Evolutionary conservation across 2,113 vertebrate species (phyloP).

Genomic region (Perca schrenkii): DNA sequence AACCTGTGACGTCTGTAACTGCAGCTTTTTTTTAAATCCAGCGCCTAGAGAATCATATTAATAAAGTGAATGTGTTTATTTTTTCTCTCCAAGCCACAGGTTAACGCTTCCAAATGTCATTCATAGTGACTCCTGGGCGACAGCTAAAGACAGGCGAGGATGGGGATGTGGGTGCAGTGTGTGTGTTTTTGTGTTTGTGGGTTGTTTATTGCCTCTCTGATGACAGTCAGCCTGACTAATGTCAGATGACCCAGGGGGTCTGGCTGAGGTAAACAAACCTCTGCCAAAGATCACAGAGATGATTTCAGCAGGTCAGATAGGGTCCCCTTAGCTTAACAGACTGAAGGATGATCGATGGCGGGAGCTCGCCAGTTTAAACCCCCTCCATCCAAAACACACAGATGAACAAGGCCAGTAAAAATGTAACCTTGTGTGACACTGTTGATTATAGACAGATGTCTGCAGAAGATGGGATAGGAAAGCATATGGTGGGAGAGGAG

Average conservation of each 20-base stretch:
- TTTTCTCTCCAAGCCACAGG: not conserved
- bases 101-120: conserved; percentile 30
- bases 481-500: conserved; percentile 8
- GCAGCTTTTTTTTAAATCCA: conserved; percentile 21
- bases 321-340: conserved; percentile 36
- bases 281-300: conserved; percentile 48
- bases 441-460: not conserved
- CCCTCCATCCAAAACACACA: conserved; percentile 42
- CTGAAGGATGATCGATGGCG: conserved; percentile 24
- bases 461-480: not conserved
- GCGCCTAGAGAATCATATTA: not conserved
- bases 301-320: conserved; percentile 43
- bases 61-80: not conserved
- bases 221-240: conserved; percentile 45
- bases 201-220: conserved; percentile 42
- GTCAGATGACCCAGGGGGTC: conserved; percentile 34
- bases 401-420: conserved; percentile 1
- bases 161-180: conserved; percentile 10
- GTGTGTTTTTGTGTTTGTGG: conserved; percentile 24
- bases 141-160: conserved; percentile 20
- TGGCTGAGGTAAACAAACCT: conserved; percentile 54
- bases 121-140: conserved; percentile 32
- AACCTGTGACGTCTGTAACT: not conserved
- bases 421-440: conserved; percentile 13
- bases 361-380: conserved; percentile 40